Evolutionary conservation across 2,113 vertebrate species (phyloP).

Genomic region (Camelus dromedarius): DNA sequence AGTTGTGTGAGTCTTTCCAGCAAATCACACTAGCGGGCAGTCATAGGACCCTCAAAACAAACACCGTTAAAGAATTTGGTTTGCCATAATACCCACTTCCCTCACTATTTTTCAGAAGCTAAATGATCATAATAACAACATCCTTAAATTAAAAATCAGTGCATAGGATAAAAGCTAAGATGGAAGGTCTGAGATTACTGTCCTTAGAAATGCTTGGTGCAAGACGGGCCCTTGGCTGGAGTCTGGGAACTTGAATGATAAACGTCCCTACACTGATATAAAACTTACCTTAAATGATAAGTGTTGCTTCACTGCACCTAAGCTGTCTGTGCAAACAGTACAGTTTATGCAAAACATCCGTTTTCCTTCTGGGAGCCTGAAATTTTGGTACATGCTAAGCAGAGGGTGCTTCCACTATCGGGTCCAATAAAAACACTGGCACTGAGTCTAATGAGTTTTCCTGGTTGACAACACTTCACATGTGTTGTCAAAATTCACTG

Average conservation of each 20-base stretch:
- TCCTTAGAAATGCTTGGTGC: neutral
- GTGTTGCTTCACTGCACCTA: neutral
- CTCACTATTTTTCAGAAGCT: conserved; percentile 41
- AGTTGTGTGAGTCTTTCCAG: neutral
- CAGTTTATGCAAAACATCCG: neutral
- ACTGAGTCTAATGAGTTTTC: neutral
- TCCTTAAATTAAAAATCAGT: conserved; percentile 44
- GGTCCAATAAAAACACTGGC: neutral
- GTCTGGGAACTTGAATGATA: neutral
- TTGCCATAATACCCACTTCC: neutral
- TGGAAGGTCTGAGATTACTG: neutral
- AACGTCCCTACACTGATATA: neutral
- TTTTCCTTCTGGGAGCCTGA: conserved; percentile 24
- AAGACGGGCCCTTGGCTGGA: neutral
- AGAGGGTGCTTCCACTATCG: neutral
- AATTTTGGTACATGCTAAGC: conserved; percentile 3
- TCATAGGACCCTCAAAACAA: neutral
- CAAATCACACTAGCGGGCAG: neutral
- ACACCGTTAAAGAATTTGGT: neutral
- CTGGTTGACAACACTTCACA: neutral
- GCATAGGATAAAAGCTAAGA: neutral
- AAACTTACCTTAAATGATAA: conserved; percentile 6
- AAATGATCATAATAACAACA: neutral
- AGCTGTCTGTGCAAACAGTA: conserved; percentile 27
- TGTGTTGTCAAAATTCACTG: neutral